Evolutionary conservation across 2,113 vertebrate genomes (phyloP).

Genomic region (Rhizomys pruinosus): DNA sequence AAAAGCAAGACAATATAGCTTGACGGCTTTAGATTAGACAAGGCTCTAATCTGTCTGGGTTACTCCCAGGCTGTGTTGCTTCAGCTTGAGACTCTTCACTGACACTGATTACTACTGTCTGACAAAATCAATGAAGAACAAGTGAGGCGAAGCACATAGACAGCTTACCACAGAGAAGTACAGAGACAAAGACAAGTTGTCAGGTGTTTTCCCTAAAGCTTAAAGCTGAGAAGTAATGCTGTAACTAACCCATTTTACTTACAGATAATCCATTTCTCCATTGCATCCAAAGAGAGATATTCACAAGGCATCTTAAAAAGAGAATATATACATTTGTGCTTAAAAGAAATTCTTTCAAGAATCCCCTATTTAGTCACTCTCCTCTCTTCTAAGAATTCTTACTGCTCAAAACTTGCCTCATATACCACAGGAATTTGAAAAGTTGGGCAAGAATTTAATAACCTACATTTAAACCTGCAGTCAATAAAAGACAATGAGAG

Average conservation of each 20-base stretch:
- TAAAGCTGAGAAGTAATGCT: not conserved
- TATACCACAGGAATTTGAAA: constrained; percentile 47
- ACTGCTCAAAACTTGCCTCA: constrained; percentile 36
- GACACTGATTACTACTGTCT: not conserved
- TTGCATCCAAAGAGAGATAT: constrained; percentile 97
- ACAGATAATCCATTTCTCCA: constrained; percentile 99
- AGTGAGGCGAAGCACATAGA: not conserved
- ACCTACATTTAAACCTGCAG: not conserved
- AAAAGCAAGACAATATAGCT: not conserved
- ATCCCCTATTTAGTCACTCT: not conserved
- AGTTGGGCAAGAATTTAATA: not conserved
- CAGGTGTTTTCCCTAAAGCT: constrained; percentile 44
- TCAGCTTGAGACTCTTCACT: not conserved
- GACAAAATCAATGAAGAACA: not conserved
- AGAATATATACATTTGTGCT: constrained; percentile 63
- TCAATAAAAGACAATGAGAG: not conserved
- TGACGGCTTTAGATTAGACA: not conserved
- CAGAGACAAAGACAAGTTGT: not conserved
- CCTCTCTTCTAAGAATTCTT: constrained; percentile 31
- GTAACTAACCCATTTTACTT: constrained; percentile 85
- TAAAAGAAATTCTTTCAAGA: constrained; percentile 56
- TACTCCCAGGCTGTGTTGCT: not conserved
- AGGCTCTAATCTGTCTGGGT: not conserved
- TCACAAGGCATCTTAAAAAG: constrained; percentile 96
- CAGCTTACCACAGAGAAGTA: constrained; percentile 12